Evolutionary conservation across 2,797 vertebrate genomes (phyloP).

Genomic region (Siniperca undulata): DNA sequence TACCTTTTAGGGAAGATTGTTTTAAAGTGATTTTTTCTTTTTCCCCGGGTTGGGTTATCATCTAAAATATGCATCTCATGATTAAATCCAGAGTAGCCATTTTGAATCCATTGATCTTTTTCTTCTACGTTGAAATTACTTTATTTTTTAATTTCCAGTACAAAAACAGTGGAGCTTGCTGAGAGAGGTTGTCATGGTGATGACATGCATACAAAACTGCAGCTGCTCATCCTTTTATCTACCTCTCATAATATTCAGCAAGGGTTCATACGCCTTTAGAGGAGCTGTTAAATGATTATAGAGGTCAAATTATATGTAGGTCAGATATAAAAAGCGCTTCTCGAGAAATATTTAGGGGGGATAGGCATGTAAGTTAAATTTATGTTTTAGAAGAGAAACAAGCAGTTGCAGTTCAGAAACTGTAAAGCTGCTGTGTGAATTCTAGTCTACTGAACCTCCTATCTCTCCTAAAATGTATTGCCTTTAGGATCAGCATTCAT

Average conservation of each 20-base stretch:
- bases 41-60: constrained; percentile 47
- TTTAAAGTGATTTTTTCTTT: constrained; percentile 51
- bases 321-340: constrained; percentile 39
- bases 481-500: constrained; percentile 60
- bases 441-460: constrained; percentile 35
- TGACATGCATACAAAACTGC: constrained; percentile 75
- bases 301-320: constrained; percentile 53
- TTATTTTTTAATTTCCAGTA: constrained; percentile 40
- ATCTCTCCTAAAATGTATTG: constrained; percentile 46
- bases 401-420: constrained; percentile 53
- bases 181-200: constrained; percentile 80
- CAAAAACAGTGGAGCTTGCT: constrained; percentile 64
- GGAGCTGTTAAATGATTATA: constrained; percentile 65
- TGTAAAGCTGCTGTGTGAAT: constrained; percentile 58
- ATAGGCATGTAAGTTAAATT: constrained; percentile 23
- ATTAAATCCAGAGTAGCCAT: constrained; percentile 69
- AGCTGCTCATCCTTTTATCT: constrained; percentile 79
- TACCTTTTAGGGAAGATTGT: constrained; percentile 68
- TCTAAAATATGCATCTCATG: constrained; percentile 68
- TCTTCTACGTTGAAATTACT: constrained; percentile 26
- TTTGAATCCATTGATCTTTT: constrained; percentile 59
- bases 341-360: constrained; percentile 19
- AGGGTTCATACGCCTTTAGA: constrained; percentile 58
- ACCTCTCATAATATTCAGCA: constrained; percentile 78
- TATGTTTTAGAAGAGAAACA: constrained; percentile 51